Percentiles rank a stretch among this genome's conserved stretches.
Conservation (phyloP, 2,113 vertebrate genomes). For the Dendrocopos noguchii region DNA sequence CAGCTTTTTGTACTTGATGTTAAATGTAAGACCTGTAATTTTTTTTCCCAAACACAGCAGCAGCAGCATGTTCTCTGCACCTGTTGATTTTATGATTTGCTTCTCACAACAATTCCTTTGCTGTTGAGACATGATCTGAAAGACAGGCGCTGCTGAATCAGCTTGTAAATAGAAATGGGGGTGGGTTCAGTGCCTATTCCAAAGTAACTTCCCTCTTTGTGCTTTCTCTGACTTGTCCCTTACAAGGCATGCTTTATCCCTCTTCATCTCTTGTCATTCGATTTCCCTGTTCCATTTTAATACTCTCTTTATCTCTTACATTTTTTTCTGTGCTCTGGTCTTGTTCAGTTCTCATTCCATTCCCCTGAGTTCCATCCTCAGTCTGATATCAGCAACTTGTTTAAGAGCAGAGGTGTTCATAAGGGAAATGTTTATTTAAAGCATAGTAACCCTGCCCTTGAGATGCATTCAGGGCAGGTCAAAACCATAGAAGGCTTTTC, state of each 20-base stretch:
- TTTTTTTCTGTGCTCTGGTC: slow-evolving; percentile 1
- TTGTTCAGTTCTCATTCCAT: neutral
- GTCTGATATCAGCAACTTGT: neutral
- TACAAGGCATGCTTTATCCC: neutral
- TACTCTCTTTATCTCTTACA: neutral
- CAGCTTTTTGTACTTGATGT: slow-evolving; percentile 7
- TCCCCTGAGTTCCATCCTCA: neutral
- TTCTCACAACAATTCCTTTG: slow-evolving; percentile 57
- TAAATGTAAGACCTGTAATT: slow-evolving; percentile 45
- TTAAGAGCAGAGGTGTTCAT: neutral
- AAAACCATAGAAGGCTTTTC: neutral
- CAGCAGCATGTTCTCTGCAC: slow-evolving; percentile 55
- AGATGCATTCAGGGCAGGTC: slow-evolving; percentile 7
- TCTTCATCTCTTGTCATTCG: neutral
- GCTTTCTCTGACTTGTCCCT: neutral
- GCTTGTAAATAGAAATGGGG: slow-evolving; percentile 54
- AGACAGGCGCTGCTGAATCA: slow-evolving; percentile 62
- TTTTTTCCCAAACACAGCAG: slow-evolving; percentile 1
- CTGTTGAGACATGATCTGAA: slow-evolving; percentile 68
- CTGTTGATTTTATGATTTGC: slow-evolving; percentile 65
- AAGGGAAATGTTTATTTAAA: slow-evolving; percentile 39
- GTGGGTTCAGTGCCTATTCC: slow-evolving; percentile 6
- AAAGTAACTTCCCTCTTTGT: slow-evolving; percentile 7
- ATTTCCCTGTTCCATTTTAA: neutral
- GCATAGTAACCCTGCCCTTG: neutral